phyloP scores from a whole-genome alignment of 2,888 invertebrate genomes.

The Galerucella nymphaeae region DNA sequence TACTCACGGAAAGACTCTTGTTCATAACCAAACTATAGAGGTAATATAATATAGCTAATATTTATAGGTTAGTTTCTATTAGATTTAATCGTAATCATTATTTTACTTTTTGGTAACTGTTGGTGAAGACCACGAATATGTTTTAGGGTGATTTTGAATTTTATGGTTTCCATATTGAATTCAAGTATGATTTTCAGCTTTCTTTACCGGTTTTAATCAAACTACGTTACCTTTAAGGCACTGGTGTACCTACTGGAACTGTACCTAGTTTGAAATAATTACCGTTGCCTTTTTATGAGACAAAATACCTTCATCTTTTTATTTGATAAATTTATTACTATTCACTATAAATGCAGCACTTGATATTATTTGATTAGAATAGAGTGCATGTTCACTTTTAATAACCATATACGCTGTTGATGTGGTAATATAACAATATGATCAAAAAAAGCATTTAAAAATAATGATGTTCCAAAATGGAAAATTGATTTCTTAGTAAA shows the following conservation, averaged over 20 bases:
- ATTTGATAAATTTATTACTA: not conserved
- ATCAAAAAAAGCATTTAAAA: conserved; percentile 16
- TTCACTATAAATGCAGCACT: conserved; percentile 7
- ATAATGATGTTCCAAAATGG: conserved; percentile 6
- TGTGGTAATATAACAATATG: conserved; percentile 4
- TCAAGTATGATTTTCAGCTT: no score
- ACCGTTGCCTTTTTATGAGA: not conserved
- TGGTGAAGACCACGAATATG: not conserved
- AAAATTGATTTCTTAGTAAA: not conserved
- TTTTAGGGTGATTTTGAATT: no score
- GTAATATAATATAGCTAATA: no score
- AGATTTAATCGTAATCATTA: no score
- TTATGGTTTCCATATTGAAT: no score
- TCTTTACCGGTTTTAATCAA: no score
- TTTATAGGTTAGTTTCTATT: no score
- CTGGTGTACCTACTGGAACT: no score
- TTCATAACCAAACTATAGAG: no score
- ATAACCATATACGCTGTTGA: not conserved
- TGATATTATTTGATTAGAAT: conserved; percentile 14
- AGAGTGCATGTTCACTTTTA: conserved; percentile 7
- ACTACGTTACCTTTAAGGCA: no score
- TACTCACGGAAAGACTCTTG: no score
- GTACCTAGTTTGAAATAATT: not conserved
- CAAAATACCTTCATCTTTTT: not conserved
- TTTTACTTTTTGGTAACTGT: not conserved